Percentiles rank a stretch among this genome's conserved stretches.
phyloP scores from a whole-genome alignment of 2,113 vertebrate genomes.

The Proterorhinus semilunaris region DNA sequence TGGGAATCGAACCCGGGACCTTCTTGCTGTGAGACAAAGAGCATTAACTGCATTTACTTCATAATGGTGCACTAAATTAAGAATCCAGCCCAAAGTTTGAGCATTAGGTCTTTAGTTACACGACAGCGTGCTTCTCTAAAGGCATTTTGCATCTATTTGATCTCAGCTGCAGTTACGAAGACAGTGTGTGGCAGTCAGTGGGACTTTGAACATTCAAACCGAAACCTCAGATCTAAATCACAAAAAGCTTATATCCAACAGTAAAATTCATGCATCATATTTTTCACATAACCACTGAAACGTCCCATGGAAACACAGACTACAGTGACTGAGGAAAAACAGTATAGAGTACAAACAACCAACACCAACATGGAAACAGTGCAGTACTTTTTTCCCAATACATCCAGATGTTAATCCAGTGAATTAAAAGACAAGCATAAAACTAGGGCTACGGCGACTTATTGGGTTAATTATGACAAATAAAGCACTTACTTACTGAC shows the following conservation, averaged over 20 bases:
- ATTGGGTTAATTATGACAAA: too few species aligned
- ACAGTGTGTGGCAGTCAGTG: background rate
- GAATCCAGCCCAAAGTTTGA: background rate
- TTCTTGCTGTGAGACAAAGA: too few species aligned
- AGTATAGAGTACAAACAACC: slow-evolving; percentile 25
- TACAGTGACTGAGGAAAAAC: slow-evolving; percentile 30
- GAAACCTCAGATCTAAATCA: background rate
- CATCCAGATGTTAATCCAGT: slow-evolving; percentile 20
- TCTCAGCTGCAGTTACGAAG: background rate
- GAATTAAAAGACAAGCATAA: too few species aligned
- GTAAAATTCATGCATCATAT: slow-evolving; percentile 68
- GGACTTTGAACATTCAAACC: background rate
- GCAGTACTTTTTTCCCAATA: slow-evolving; percentile 10
- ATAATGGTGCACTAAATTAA: background rate
- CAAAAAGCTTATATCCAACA: slow-evolving; percentile 48
- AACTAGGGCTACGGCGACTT: too few species aligned
- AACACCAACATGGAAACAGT: slow-evolving; percentile 40
- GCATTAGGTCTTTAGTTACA: background rate
- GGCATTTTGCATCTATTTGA: background rate
- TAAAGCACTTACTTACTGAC: too few species aligned
- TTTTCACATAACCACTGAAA: slow-evolving; percentile 57
- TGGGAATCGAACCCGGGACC: too few species aligned
- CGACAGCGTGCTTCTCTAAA: background rate
- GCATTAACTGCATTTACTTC: background rate
- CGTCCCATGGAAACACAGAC: slow-evolving; percentile 58